Evolutionary conservation across 2,113 vertebrate species (phyloP).

Genomic region (Helogale parvula): DNA sequence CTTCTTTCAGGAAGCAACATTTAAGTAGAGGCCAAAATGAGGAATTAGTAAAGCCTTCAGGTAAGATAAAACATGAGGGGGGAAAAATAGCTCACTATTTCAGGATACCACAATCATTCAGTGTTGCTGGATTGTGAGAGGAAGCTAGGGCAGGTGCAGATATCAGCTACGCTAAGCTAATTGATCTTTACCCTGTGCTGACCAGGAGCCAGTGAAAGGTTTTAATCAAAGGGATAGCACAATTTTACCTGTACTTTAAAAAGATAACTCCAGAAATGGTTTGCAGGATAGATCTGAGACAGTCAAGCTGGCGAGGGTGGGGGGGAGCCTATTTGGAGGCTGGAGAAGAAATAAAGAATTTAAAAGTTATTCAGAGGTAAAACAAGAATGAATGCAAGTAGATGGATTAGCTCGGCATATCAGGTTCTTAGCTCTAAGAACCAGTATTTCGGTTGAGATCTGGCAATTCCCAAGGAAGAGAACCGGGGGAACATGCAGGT

Average conservation of each 20-base stretch:
- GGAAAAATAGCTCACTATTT: background rate
- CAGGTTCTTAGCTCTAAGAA: background rate
- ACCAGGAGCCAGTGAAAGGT: background rate
- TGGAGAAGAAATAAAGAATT: background rate
- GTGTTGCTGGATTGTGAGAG: background rate
- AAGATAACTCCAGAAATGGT: slow-evolving; percentile 15
- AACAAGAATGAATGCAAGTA: background rate
- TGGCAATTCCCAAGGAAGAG: background rate
- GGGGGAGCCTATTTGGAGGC: background rate
- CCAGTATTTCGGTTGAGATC: background rate
- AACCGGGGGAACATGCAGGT: background rate
- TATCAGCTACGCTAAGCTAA: background rate
- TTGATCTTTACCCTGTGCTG: background rate
- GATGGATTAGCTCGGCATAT: background rate
- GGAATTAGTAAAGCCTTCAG: background rate
- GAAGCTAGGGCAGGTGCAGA: background rate
- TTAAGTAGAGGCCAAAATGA: background rate
- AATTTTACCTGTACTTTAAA: slow-evolving; percentile 2
- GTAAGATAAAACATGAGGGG: background rate
- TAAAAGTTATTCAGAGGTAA: background rate
- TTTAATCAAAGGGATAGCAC: background rate
- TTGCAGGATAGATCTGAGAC: background rate
- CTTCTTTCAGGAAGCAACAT: background rate
- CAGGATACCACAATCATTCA: background rate
- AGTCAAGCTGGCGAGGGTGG: background rate